These are phyloP conservation scores for Leucopsar rothschildi DNA, from an alignment of 2,113 vertebrate species.

Conservation along the genomic window DNA sequence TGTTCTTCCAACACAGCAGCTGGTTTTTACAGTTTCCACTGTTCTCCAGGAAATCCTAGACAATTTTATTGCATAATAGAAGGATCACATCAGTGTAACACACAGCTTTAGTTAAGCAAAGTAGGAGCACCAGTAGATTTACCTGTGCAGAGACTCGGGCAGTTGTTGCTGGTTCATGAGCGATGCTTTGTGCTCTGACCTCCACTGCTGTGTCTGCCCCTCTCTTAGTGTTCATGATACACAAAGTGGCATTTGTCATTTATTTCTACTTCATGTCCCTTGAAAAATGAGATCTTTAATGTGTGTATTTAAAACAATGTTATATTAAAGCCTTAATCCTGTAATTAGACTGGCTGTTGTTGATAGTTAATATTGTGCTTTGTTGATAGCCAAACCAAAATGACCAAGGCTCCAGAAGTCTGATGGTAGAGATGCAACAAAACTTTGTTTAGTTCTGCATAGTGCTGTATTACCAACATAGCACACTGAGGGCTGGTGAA, in stretches of 20 bases:
- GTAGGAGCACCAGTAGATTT: not conserved
- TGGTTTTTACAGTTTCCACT: not conserved
- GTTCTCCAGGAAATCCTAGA: not conserved
- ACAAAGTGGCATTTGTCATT: not conserved
- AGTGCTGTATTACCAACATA: not conserved
- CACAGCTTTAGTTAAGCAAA: not conserved
- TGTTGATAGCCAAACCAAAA: not conserved
- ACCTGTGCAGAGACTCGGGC: not conserved
- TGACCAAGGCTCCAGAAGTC: not conserved
- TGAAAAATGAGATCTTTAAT: not conserved
- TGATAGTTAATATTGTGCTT: not conserved
- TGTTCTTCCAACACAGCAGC: not conserved
- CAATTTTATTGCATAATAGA: not conserved
- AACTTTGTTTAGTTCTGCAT: slow-evolving; percentile 1
- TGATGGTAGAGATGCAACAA: not conserved
- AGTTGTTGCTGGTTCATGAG: not conserved
- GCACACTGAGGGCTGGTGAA: not conserved
- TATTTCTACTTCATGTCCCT: not conserved
- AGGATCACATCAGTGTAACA: not conserved
- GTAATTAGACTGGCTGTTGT: not conserved
- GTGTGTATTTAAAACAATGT: not conserved
- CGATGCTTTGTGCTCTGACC: not conserved
- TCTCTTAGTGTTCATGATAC: not conserved
- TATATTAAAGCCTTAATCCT: not conserved
- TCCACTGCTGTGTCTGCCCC: not conserved